phyloP scores from a whole-genome alignment of 2,888 invertebrate genomes.

The Brachyopa scutellaris region DNA sequence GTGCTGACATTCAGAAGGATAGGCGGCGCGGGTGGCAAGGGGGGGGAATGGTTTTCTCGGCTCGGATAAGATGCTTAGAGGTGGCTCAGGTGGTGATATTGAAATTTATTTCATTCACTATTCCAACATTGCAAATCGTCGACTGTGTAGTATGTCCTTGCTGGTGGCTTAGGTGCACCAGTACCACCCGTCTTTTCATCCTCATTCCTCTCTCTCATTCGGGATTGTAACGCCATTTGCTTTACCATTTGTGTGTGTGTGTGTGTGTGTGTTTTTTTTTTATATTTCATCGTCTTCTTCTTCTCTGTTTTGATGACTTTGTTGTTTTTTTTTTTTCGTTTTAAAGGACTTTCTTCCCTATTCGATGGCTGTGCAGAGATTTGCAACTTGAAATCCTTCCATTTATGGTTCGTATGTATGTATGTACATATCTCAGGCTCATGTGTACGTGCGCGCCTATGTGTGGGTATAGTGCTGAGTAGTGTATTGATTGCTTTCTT shows the following conservation, averaged over 20 bases:
- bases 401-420: conserved; percentile 37
- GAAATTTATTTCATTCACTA: conserved; percentile 37
- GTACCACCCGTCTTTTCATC: not conserved
- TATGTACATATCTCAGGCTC: not conserved
- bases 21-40: not conserved
- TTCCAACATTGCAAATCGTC: conserved; percentile 3
- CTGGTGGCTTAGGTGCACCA: conserved; percentile 15
- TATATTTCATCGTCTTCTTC: not conserved
- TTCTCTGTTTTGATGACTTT: conserved; percentile 20
- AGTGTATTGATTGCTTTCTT: conserved; percentile 49
- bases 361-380: conserved; percentile 36
- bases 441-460: not conserved
- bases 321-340: too few species aligned
- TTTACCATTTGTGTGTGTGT: conserved; percentile 16
- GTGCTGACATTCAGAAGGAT: not conserved
- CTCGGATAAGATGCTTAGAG: conserved; percentile 14
- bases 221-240: conserved; percentile 3
- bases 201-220: not conserved
- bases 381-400: conserved; percentile 51
- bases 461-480: conserved; percentile 15
- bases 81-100: conserved; percentile 49
- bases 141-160: not conserved
- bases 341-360: too few species aligned
- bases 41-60: not conserved
- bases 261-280: not conserved